These are phyloP conservation scores for Tiliqua scincoides DNA, from an alignment of 2,113 vertebrate genomes.

Conservation along the genomic window DNA sequence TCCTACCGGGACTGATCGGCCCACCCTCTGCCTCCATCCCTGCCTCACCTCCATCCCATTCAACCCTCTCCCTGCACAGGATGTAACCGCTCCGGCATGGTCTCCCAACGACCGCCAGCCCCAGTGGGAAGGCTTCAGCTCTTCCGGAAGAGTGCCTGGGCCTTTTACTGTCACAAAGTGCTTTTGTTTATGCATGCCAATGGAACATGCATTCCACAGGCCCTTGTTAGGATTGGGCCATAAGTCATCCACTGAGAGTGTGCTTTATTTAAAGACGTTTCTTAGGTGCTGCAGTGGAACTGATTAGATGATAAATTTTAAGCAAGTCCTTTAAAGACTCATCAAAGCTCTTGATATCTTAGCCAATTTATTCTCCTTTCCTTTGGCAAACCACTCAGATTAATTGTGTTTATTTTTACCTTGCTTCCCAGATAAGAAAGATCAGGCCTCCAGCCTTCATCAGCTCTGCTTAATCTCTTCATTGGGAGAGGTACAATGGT, in stretches of 20 bases:
- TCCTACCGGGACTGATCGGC: too few species aligned
- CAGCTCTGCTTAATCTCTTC: background rate
- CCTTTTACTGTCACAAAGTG: too few species aligned
- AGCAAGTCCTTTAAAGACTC: background rate
- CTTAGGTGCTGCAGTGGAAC: background rate
- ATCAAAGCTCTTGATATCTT: background rate
- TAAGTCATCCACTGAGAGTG: background rate
- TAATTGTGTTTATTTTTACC: slow-evolving; percentile 6
- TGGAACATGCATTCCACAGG: too few species aligned
- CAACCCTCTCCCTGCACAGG: too few species aligned
- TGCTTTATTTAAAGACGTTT: background rate
- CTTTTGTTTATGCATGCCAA: too few species aligned
- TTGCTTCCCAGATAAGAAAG: background rate
- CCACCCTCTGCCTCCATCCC: too few species aligned
- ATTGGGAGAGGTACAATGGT: background rate
- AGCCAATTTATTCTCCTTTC: background rate
- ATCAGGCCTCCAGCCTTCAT: background rate
- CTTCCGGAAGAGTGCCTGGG: too few species aligned
- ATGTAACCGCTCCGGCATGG: too few species aligned
- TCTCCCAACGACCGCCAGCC: too few species aligned
- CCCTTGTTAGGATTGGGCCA: too few species aligned
- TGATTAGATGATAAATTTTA: background rate
- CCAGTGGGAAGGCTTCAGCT: too few species aligned
- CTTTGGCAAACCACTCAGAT: background rate
- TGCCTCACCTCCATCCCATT: too few species aligned